Conservation (phyloP, 1,140 invertebrate genomes). For the Acromyrmex heyeri region DNA sequence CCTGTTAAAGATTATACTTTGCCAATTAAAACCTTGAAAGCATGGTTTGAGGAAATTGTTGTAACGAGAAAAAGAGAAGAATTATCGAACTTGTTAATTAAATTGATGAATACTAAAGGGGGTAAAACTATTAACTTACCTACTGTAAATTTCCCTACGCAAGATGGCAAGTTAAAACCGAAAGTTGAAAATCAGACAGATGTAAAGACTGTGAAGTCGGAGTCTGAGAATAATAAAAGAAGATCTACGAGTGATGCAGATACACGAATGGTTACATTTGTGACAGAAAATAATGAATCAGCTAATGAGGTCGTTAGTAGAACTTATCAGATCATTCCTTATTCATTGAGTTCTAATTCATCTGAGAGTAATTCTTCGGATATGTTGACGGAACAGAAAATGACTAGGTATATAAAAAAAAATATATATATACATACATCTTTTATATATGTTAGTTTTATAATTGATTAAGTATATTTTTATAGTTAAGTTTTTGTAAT, state of each 20-base stretch:
- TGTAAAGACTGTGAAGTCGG: constrained; percentile 72
- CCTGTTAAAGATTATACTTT: constrained; percentile 91
- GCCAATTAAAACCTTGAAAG: constrained; percentile 91
- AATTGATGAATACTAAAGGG: constrained; percentile 88
- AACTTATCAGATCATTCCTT: constrained; percentile 78
- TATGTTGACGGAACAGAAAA: constrained; percentile 71
- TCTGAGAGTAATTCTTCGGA: constrained; percentile 75
- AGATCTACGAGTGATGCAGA: constrained; percentile 67
- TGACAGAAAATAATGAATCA: constrained; percentile 64
- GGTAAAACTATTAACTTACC: constrained; percentile 84
- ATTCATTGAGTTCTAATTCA: constrained; percentile 73
- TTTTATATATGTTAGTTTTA: too few species aligned
- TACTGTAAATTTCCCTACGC: constrained; percentile 83
- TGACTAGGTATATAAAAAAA: constrained; percentile 63
- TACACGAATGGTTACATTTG: constrained; percentile 53
- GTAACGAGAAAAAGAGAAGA: constrained; percentile 93
- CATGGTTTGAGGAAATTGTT: constrained; percentile 93
- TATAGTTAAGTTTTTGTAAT: not conserved
- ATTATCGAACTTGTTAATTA: constrained; percentile 91
- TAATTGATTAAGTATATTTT: not conserved
- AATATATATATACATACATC: too few species aligned
- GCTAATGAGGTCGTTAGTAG: constrained; percentile 53
- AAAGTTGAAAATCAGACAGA: constrained; percentile 76
- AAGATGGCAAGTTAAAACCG: constrained; percentile 83
- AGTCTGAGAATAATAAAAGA: constrained; percentile 81